Base-by-base conservation (phyloP, 2,888 invertebrate species). In the Aricia artaxerxes region DNA sequence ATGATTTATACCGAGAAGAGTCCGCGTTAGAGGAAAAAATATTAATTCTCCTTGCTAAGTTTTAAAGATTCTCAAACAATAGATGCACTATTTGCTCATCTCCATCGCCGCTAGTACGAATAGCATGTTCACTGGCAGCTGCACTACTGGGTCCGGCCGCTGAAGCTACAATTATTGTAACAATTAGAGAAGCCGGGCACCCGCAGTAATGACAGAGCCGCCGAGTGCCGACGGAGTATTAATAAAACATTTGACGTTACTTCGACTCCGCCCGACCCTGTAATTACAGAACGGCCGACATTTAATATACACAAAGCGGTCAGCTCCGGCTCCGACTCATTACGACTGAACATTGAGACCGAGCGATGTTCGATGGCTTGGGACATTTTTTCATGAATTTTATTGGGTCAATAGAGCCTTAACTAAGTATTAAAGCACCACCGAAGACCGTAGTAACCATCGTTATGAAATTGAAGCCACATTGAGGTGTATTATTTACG, bases 131-230 rank as follows among this genome's bases (percentile, higher is more conserved):
- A 0, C 61, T 61, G 24, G 1, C 24, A 24, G 61, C 2, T 60
- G 60, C 49, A 49, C 49, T 49, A 1, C 16, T n/a, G 16, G 6
- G n/a, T n/a, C 60, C 61, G 16, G 61, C 24, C 16, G 61, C 7
- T 61, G 24, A 9, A 24, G 61, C 7, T 61, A 61, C 61, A 61
- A 61, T 61, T 61, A 61, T 61, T 61, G 61, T 61, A 61, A 61
- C 61, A 61, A 61, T 61, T 61, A 61, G 24, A 61, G 61, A 9
- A 61, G 61, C 9, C 61, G 61, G 9, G 6, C 24, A 61, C 61
- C 61, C 61, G 61, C 61, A 24, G 61, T 61, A 61, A 61, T 61
- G 24, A 61, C 61, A 61, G 61, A 61, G 61, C 61, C 61, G 61
- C 2, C 24, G 61, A 61, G 24, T n/a, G 61, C n/a, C 61, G 61